A percentile compares a stretch with the other conserved stretches of the same genome.
phyloP scores from a whole-genome alignment of 2,113 vertebrate genomes.

The Orientallactaga bullata region DNA sequence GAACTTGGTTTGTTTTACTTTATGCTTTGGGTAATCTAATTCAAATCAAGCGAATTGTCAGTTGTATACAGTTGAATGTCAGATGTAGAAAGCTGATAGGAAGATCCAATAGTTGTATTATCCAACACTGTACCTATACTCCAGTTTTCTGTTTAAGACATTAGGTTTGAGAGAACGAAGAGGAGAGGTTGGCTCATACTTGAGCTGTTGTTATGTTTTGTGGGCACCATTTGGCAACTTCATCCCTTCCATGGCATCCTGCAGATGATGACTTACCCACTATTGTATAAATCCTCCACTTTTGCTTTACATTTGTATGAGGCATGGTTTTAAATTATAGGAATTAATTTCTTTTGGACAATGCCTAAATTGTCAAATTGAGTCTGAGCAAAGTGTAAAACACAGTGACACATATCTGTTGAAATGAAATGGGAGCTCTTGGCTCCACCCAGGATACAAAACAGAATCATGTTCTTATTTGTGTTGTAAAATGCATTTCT shows the following conservation, averaged over 20 bases:
- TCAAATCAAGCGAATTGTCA: constrained; percentile 68
- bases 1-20: constrained; percentile 50
- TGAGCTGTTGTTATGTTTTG: not conserved
- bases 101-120: constrained; percentile 18
- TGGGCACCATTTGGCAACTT: not conserved
- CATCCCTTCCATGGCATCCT: not conserved
- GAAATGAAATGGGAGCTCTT: not conserved
- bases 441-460: not conserved
- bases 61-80: constrained; percentile 61
- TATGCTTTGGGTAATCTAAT: constrained; percentile 59
- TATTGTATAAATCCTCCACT: not conserved
- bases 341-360: constrained; percentile 16
- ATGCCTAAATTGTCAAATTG: not conserved
- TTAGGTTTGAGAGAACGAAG: constrained; percentile 17
- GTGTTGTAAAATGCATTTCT: constrained; percentile 1
- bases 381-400: not conserved
- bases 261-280: not conserved
- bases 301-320: not conserved
- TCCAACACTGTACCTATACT: not conserved
- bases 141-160: not conserved
- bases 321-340: constrained; percentile 51
- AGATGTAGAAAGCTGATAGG: constrained; percentile 50
- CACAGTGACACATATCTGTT: not conserved
- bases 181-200: not conserved
- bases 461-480: not conserved